These are phyloP conservation scores for Drosophila malerkotliana DNA, from an alignment of 1,140 invertebrate species.

Conservation along the genomic window DNA sequence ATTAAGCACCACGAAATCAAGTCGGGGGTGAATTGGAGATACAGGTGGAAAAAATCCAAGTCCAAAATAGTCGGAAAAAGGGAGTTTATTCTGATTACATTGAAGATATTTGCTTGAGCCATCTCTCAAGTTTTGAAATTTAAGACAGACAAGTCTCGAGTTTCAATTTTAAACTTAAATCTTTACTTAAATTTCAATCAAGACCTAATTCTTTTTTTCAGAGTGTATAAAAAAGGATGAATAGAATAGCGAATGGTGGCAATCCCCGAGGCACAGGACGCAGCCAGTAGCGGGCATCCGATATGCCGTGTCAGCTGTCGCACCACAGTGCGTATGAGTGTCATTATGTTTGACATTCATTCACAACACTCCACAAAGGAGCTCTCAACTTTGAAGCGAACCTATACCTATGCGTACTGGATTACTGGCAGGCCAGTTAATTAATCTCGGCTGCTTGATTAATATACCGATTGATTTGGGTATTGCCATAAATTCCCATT, in stretches of 20 bases:
- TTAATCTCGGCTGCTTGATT: slow-evolving; percentile 72
- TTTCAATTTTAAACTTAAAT: no score
- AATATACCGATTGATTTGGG: slow-evolving; percentile 70
- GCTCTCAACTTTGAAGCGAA: slow-evolving; percentile 10
- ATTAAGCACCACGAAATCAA: slow-evolving; percentile 59
- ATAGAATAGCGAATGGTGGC: neutral
- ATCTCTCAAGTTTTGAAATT: no score
- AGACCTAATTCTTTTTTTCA: neutral
- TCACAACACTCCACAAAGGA: slow-evolving; percentile 53
- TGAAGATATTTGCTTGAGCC: no score
- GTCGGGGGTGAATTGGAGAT: neutral
- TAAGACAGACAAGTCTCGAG: no score
- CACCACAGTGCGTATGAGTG: slow-evolving; percentile 75
- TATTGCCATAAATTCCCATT: slow-evolving; percentile 38
- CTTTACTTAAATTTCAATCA: no score
- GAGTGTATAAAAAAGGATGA: neutral
- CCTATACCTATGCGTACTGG: neutral
- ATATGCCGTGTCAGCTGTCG: slow-evolving; percentile 50
- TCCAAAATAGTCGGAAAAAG: neutral
- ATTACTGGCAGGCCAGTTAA: slow-evolving; percentile 39
- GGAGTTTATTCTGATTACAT: neutral
- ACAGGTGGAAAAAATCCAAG: neutral
- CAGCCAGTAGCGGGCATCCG: slow-evolving; percentile 28
- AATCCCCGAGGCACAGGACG: slow-evolving; percentile 4
- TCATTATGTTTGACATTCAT: slow-evolving; percentile 76